Evolutionary conservation across 1,140 invertebrate genomes (phyloP).

Genomic region (Spodoptera frugiperda): DNA sequence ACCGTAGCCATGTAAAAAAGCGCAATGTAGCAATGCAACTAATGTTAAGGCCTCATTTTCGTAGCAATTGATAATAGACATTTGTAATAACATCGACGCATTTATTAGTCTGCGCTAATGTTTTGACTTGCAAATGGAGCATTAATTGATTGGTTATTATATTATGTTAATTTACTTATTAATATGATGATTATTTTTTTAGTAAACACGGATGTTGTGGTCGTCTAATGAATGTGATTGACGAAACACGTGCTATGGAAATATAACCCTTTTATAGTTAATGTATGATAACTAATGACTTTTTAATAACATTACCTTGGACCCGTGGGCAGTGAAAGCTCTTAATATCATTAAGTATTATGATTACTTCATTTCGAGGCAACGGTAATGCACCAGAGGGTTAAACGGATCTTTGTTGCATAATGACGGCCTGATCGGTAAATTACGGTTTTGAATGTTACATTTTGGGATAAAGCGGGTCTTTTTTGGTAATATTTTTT

Average conservation of each 20-base stretch:
- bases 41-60: conserved; percentile 28
- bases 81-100: background rate
- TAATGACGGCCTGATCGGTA: conserved; percentile 10
- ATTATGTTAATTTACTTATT: conserved; percentile 35
- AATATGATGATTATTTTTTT: conserved; percentile 38
- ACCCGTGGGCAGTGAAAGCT: conserved; percentile 55
- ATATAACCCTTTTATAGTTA: too few species aligned
- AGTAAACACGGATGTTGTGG: conserved; percentile 40
- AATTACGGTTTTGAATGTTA: background rate
- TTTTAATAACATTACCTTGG: conserved; percentile 54
- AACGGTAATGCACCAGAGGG: conserved; percentile 12
- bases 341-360: conserved; percentile 36
- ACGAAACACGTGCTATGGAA: conserved; percentile 1
- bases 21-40: conserved; percentile 19
- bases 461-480: conserved; percentile 2
- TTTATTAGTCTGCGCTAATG: background rate
- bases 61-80: conserved; percentile 1
- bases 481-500: background rate
- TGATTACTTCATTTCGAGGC: conserved; percentile 56
- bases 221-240: background rate
- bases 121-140: conserved; percentile 20
- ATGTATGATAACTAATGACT: conserved; percentile 55
- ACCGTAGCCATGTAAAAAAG: conserved; percentile 59
- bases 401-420: conserved; percentile 47
- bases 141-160: conserved; percentile 34